Evolutionary conservation across 2,888 invertebrate genomes (phyloP).

Genomic region (Pecten maximus): DNA sequence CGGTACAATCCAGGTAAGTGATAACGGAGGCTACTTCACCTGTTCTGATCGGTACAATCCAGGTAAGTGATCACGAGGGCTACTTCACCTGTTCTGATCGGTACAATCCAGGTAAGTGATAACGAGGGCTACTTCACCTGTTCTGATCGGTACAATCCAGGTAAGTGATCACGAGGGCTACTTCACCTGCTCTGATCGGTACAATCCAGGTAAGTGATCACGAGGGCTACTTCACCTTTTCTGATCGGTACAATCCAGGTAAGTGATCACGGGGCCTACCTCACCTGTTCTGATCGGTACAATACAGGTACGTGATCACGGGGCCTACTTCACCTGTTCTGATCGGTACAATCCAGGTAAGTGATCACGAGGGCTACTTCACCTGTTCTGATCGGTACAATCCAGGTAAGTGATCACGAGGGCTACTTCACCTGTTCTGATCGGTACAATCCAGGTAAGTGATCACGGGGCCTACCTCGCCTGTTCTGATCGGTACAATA

Average conservation of each 20-base stretch:
- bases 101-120: constrained; percentile 76
- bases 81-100: constrained; percentile 72
- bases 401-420: constrained; percentile 79
- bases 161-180: too few species aligned
- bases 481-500: too few species aligned
- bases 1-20: constrained; percentile 76
- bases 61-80: constrained; percentile 73
- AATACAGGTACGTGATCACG: constrained; percentile 73
- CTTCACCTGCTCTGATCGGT: constrained; percentile 65
- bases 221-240: too few species aligned
- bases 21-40: constrained; percentile 69
- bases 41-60: constrained; percentile 70
- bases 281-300: constrained; percentile 64
- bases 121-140: too few species aligned
- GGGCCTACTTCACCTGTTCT: too few species aligned
- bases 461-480: too few species aligned
- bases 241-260: too few species aligned
- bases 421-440: too few species aligned
- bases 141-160: constrained; percentile 66
- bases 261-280: too few species aligned
- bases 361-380: too few species aligned
- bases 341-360: not conserved
- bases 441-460: too few species aligned
- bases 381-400: too few species aligned
- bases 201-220: constrained; percentile 78